Base-by-base conservation (phyloP, 2,888 invertebrate species). In the Protula sp. region DNA sequence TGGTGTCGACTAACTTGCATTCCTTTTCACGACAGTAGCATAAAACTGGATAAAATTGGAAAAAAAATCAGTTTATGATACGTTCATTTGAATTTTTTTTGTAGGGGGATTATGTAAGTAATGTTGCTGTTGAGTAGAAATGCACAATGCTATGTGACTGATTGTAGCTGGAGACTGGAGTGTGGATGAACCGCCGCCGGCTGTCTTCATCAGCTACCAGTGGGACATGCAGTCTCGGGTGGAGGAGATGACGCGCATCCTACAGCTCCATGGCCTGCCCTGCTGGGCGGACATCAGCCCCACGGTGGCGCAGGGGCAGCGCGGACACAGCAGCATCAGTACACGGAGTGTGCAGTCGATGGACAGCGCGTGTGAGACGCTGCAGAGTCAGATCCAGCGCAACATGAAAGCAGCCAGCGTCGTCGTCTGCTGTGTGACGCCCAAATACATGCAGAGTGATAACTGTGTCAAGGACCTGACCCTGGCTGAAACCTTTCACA, bases 181-280 rank as follows among this genome's bases (percentile, higher is more conserved):
- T 38, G 19, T 24, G n/a, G 29, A 30, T 22, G 57, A 57, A 2
- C 29, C 52, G 4, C 26, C 24, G 2, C 27, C 48, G 22, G 65
- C 67, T 30, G 73, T 77, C 30, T 77, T 74, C 65, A 74, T 76
- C 63, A 76, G 75, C 64, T 78, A 74, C 66, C 78, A 79, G 65
- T 79, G 79, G 79, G 79, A 79, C 67, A 75, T 74, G 72, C 76
- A 76, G 59, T 71, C 71, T 24, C 71, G 71, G 53, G 79, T 77
- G 14, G 74, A 77, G 45, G 76, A 78, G 54, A 72, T 79, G 55
- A 71, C 70, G 54, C 66, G 64, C 31, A 56, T 74, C 28, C 68
- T 79, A 45, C 73, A 78, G 59, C 54, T 65, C 9, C 68, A 69
- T 51, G 74, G 74, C 19, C 62, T 77, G 30, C 61, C 66, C 26